Conservation (phyloP, 2,797 vertebrate species). For the Malacoctenus gilli region DNA sequence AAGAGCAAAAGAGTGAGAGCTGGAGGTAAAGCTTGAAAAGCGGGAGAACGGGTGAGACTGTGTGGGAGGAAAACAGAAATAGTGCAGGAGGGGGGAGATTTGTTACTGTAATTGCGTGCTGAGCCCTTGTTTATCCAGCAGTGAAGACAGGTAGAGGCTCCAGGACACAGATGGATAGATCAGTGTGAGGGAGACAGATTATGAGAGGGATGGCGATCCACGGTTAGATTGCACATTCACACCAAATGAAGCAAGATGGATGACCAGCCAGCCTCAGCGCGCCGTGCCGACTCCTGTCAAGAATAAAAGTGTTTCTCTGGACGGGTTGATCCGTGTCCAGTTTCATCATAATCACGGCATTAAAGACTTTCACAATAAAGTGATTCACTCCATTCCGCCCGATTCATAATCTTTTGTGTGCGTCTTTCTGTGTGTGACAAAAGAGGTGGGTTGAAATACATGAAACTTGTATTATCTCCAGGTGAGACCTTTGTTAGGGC, state of each 20-base stretch:
- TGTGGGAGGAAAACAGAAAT: slow-evolving; percentile 51
- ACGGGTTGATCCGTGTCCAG: not conserved
- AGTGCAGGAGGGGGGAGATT: slow-evolving; percentile 22
- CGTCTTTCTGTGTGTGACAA: not conserved
- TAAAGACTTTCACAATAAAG: not conserved
- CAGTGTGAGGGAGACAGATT: slow-evolving; percentile 45
- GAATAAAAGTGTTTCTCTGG: slow-evolving; percentile 1
- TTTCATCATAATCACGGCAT: slow-evolving; percentile 4
- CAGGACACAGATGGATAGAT: slow-evolving; percentile 56
- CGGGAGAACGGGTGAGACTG: slow-evolving; percentile 28
- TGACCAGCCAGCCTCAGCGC: slow-evolving; percentile 24
- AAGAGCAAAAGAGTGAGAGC: slow-evolving; percentile 23
- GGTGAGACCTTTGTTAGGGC: too few relatives aligned
- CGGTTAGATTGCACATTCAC: slow-evolving; percentile 38
- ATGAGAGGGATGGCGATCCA: slow-evolving; percentile 51
- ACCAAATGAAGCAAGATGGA: slow-evolving; percentile 40
- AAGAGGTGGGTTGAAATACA: too few relatives aligned
- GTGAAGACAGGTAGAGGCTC: slow-evolving; percentile 43
- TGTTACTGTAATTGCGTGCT: slow-evolving; percentile 69
- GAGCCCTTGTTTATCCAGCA: slow-evolving; percentile 46
- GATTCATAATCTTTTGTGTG: slow-evolving; percentile 1
- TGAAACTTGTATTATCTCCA: too few relatives aligned
- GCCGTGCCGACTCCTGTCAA: slow-evolving; percentile 24
- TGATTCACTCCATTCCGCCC: not conserved
- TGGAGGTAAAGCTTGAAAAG: slow-evolving; percentile 41